Conservation (phyloP, 2,888 invertebrate species). For the Alsophila aescularia region DNA sequence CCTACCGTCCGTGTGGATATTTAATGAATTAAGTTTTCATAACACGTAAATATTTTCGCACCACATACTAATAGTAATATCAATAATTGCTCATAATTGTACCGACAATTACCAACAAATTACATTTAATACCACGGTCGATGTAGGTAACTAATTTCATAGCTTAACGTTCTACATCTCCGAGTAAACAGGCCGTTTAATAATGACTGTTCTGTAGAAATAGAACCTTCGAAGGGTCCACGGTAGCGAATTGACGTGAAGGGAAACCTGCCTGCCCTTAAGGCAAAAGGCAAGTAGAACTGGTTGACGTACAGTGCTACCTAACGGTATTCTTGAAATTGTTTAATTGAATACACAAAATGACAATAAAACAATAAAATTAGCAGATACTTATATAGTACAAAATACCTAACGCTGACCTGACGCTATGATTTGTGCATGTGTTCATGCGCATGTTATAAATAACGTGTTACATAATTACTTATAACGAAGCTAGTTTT, state of each 20-base stretch:
- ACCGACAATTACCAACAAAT: slow-evolving; percentile 11
- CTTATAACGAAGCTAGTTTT: too few species aligned
- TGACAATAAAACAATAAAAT: neutral
- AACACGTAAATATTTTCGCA: too few species aligned
- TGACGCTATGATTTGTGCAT: too few species aligned
- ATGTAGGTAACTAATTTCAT: slow-evolving; percentile 7
- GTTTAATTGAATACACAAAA: neutral
- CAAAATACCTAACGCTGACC: too few species aligned
- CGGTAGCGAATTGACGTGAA: slow-evolving; percentile 21
- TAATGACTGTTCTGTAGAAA: slow-evolving; percentile 20
- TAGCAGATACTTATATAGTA: neutral
- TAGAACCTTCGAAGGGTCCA: slow-evolving; percentile 21
- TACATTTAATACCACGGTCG: slow-evolving; percentile 7
- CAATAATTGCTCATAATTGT: neutral
- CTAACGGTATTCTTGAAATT: neutral
- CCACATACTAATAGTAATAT: too few species aligned
- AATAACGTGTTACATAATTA: too few species aligned
- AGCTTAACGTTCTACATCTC: neutral
- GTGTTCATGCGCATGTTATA: too few species aligned
- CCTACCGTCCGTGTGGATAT: too few species aligned
- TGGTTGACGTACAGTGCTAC: slow-evolving; percentile 5
- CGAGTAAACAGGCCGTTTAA: slow-evolving; percentile 20
- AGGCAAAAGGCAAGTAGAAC: slow-evolving; percentile 19
- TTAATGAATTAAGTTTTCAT: too few species aligned
- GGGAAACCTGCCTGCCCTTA: slow-evolving; percentile 22